A percentile compares a stretch with the other conserved stretches of the same genome.
phyloP scores from a whole-genome alignment of 2,113 vertebrate genomes.

The Megaceryle torquata region DNA sequence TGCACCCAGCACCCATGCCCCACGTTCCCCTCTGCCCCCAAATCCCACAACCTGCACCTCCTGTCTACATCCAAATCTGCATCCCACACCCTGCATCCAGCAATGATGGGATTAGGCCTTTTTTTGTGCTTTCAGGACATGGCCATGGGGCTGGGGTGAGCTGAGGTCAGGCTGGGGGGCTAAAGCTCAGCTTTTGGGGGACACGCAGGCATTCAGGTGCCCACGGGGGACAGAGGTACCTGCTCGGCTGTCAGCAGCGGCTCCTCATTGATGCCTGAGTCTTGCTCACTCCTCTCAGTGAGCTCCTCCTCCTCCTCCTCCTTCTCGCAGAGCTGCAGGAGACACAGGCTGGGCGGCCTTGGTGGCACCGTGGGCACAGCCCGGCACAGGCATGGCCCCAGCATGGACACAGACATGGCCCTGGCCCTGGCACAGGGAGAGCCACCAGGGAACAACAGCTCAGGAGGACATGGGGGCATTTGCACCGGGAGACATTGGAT shows the following conservation, averaged over 20 bases:
- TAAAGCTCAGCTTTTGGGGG: neutral
- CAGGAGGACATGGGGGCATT: accelerated
- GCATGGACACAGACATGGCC: neutral
- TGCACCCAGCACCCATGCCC: neutral
- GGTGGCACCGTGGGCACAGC: neutral
- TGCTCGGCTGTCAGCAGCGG: slow-evolving; percentile 57
- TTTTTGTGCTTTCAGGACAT: neutral
- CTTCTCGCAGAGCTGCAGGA: slow-evolving; percentile 47
- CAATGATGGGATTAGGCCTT: neutral
- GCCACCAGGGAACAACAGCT: neutral
- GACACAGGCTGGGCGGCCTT: neutral
- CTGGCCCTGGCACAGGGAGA: neutral
- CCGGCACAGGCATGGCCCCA: neutral
- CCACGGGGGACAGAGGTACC: neutral
- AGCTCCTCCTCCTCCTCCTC: slow-evolving; percentile 53
- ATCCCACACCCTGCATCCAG: neutral
- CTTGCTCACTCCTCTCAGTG: slow-evolving; percentile 60
- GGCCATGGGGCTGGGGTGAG: neutral
- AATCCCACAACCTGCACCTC: neutral
- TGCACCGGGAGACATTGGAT: accelerated
- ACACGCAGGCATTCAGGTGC: neutral
- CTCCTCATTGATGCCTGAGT: slow-evolving; percentile 59
- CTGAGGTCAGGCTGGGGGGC: neutral
- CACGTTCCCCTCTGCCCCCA: neutral
- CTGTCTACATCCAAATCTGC: neutral